Base-by-base conservation (phyloP, 2,113 vertebrate genomes). In the Cepphus grylle region DNA sequence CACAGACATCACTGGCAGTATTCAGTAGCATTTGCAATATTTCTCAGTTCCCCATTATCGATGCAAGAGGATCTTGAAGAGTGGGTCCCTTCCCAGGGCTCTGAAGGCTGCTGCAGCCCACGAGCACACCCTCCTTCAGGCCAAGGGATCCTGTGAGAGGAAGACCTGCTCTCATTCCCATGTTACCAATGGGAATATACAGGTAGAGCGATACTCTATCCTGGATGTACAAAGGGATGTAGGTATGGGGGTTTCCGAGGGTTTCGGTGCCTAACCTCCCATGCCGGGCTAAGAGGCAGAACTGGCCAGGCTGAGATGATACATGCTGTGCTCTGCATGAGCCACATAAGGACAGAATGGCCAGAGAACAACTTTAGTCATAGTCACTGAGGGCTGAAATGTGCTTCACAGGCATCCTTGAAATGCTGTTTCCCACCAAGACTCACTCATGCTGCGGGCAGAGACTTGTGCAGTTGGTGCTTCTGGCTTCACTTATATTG, bases 361-460 rank as follows among this genome's bases (percentile, higher is more conserved):
- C 43, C 15, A 15, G 38, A 45, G 43, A 55, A 66, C 15, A 90
- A 5, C 34, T 65, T 30, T 0, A 81, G 56, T 19, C 13, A 14
- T 4, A 5, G 15, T 30, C 42, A 58, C 13, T 7, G 11, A 66
- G 88, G 69, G 53, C 42, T 53, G 50, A 84, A 81, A 62, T 0
- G 0, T 36, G 47, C n/a, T 52, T 55, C 74, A 42, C 58, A 70
- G 40, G 17, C 58, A 14, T 29, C 49, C 15, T 23, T 47, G 65
- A 88, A 87, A 58, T 32, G 19, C 53, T 32, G 25, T 65, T 90
- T 87, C 55, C 43, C 36, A 77, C 20, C 26, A n/a, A 40, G 49
- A 32, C 45, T 73, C 53, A 5, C 34, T 20, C 0, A 0, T 29
- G 30, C 72, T 43, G 15, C 4, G 11, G 72, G 56, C 70, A 74